Evolutionary conservation across 2,113 vertebrate species (phyloP).

Genomic region (Vulpes ferrilata): DNA sequence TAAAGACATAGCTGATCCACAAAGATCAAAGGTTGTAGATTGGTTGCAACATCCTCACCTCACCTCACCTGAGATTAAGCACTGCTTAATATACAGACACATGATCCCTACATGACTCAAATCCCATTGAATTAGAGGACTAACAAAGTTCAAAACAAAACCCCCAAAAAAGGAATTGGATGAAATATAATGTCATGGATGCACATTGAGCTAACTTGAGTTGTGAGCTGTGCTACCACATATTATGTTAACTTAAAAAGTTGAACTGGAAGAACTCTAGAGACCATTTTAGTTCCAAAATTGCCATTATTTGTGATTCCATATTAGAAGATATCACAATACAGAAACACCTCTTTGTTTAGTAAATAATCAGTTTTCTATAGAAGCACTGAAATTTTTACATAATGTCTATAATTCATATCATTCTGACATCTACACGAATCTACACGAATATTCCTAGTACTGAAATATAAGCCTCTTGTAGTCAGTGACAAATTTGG

Average conservation of each 20-base stretch:
- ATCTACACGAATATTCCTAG: conserved; percentile 7
- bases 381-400: neutral
- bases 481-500: neutral
- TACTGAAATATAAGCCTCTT: conserved; percentile 16
- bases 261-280: conserved; percentile 20
- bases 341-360: conserved; percentile 7
- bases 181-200: conserved; percentile 3
- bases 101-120: neutral
- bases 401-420: neutral
- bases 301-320: conserved; percentile 5
- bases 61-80: neutral
- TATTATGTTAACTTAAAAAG: neutral
- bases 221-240: conserved; percentile 1
- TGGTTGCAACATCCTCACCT: neutral
- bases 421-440: conserved; percentile 45
- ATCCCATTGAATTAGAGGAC: neutral
- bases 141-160: neutral
- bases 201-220: neutral
- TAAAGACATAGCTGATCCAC: neutral
- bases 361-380: conserved; percentile 31
- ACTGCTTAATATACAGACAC: conserved; percentile 17
- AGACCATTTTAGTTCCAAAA: neutral
- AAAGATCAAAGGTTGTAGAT: neutral
- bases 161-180: neutral
- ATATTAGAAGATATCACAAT: neutral